A percentile compares a stretch with the other conserved stretches of the same genome.
phyloP scores from a whole-genome alignment of 2,888 invertebrate genomes.

The Timema cristinae region DNA sequence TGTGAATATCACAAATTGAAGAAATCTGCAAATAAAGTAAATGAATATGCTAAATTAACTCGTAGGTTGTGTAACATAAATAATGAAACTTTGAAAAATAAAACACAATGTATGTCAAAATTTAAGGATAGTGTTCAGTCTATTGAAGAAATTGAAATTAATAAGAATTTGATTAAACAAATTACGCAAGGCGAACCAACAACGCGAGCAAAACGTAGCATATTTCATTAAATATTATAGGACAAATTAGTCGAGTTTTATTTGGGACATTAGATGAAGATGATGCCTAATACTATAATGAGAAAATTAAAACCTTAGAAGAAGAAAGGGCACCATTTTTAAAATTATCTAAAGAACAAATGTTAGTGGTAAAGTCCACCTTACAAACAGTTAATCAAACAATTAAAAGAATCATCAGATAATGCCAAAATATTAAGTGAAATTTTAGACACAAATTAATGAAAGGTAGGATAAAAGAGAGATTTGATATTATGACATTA shows the following conservation, averaged over 20 bases:
- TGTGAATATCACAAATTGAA: not conserved
- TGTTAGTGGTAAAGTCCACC: not conserved
- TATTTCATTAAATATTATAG: constrained; percentile 6
- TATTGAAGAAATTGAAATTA: not conserved
- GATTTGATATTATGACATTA: not conserved
- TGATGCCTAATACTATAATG: not conserved
- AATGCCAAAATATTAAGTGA: not conserved
- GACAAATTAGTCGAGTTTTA: not conserved
- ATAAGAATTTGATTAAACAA: not conserved
- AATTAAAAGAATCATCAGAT: not conserved
- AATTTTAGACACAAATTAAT: not conserved
- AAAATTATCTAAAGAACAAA: not conserved
- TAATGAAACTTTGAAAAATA: not conserved
- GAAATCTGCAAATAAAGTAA: not conserved
- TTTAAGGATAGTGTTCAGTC: not conserved
- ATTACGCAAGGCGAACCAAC: not conserved
- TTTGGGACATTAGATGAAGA: constrained; percentile 7
- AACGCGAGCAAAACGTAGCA: not conserved
- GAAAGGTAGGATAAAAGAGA: not conserved
- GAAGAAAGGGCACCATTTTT: not conserved
- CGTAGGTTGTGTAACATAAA: not conserved
- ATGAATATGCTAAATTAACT: not conserved
- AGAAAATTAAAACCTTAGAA: not conserved
- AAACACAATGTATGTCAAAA: not conserved
- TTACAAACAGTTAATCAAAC: not conserved